These are phyloP conservation scores for Emys orbicularis DNA, from an alignment of 2,797 vertebrate species.

Conservation along the genomic window DNA sequence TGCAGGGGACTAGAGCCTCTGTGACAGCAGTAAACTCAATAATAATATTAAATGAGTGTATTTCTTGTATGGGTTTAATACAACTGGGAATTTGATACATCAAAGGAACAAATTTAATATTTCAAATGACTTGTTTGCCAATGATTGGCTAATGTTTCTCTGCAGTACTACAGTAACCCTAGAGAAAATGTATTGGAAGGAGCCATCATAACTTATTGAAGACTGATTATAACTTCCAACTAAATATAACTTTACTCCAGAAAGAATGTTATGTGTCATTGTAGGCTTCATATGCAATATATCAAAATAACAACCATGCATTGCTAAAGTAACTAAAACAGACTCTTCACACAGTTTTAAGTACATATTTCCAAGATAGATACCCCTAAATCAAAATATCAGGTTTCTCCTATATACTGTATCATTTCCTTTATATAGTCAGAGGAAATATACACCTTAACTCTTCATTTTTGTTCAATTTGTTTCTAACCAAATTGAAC, in stretches of 20 bases:
- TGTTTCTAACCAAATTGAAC: slow-evolving; percentile 58
- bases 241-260: neutral
- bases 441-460: slow-evolving; percentile 30
- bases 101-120: neutral
- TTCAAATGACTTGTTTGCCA: neutral
- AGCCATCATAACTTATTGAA: neutral
- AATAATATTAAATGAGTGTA: neutral
- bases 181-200: neutral
- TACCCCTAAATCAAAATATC: neutral
- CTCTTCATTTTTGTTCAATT: slow-evolving; percentile 27
- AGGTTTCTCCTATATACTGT: neutral
- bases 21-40: neutral
- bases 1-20: neutral
- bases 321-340: neutral
- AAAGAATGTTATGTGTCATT: neutral
- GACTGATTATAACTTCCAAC: neutral
- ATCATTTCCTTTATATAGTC: neutral
- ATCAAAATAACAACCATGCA: neutral
- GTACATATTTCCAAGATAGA: neutral
- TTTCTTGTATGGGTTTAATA: neutral
- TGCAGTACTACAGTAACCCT: neutral
- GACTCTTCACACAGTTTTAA: neutral
- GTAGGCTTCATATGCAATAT: neutral
- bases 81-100: neutral
- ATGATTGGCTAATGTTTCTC: neutral